phyloP scores from a whole-genome alignment of 2,888 invertebrate genomes.

The Thelaira solivaga region DNA sequence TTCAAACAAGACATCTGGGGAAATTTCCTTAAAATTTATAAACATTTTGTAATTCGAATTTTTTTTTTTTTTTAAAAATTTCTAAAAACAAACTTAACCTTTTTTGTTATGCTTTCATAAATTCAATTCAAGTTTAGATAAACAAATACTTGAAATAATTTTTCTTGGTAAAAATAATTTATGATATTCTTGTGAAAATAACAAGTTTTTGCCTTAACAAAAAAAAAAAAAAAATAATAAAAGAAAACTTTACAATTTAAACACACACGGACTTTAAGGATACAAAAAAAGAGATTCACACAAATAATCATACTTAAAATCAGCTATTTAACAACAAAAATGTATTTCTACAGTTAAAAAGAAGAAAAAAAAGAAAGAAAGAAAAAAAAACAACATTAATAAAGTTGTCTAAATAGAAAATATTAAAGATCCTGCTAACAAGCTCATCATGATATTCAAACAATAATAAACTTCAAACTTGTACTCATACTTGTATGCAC shows the following conservation, averaged over 20 bases:
- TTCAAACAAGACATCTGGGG: too few species aligned
- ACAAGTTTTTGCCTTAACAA: slow-evolving; percentile 25
- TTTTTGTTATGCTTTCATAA: not conserved
- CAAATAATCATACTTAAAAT: not conserved
- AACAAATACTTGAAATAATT: slow-evolving; percentile 40
- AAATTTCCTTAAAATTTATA: too few species aligned
- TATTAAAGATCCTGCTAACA: slow-evolving; percentile 7
- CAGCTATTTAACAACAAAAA: slow-evolving; percentile 32
- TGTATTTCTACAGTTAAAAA: too few species aligned
- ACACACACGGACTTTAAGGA: not conserved
- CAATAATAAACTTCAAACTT: slow-evolving; percentile 46
- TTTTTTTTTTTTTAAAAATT: not conserved
- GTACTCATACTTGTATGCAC: too few species aligned
- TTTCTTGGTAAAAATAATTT: not conserved
- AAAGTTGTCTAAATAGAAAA: slow-evolving; percentile 44
- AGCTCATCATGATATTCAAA: slow-evolving; percentile 22
- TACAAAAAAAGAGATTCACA: not conserved
- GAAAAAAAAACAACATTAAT: slow-evolving; percentile 35
- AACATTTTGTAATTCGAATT: not conserved
- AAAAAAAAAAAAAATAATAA: not conserved
- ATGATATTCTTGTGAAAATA: not conserved
- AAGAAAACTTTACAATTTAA: not conserved
- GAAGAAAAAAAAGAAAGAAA: too few species aligned
- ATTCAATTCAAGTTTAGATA: slow-evolving; percentile 32
- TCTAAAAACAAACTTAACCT: slow-evolving; percentile 6